Evolutionary conservation across 1,140 invertebrate genomes (phyloP), one percentile per base, ranked within the genome.

Genomic region (Listronotus oregonensis): DNA sequence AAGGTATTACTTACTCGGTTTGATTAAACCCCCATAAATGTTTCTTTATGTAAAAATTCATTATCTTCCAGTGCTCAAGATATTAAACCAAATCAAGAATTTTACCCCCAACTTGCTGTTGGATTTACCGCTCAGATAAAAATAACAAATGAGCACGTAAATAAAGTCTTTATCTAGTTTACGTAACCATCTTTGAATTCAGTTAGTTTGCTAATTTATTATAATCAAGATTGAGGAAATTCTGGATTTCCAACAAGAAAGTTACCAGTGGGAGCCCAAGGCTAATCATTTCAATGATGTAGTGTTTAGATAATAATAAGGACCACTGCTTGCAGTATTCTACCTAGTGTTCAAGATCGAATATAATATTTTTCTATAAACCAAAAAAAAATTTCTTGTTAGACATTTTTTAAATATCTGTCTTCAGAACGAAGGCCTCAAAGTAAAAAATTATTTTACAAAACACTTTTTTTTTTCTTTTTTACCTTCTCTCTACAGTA

Each of bases 81-180:
- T 56, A 42, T 43, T 15, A 56, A 31, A 9, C 17, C 21, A 56
- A 56, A 43, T 56, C 42, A n/a, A 6, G 21, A 56, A 56, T 42
- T 56, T 56, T 56, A 43, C 54, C 39, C 37, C 39, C 12, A 18
- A 27, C 17, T 4, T 12, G 46, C 34, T 37, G 17, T 56, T 27
- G 54, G 54, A 56, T 43, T 56, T 56, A 43, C 54, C 42, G 42
- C 37, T 21, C 3, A 40, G 54, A 56, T 56, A 56, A 56, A 56
- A 56, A 56, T 56, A 56, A 56, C 17, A 56, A 56, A 56, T 56
- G 54, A 56, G 54, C 54, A 56, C 54, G 54, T 56, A 56, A 56
- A 56, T 56, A 56, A 56, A 56, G 54, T 27, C 54, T 56, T 56
- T 56, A 56, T 56, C 54, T 56, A 56, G 42, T 56, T 56, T 56